Conservation (phyloP, 30 jellyfish, hydroid and myxozoan species). For the Hydractinia echinata region DNA sequence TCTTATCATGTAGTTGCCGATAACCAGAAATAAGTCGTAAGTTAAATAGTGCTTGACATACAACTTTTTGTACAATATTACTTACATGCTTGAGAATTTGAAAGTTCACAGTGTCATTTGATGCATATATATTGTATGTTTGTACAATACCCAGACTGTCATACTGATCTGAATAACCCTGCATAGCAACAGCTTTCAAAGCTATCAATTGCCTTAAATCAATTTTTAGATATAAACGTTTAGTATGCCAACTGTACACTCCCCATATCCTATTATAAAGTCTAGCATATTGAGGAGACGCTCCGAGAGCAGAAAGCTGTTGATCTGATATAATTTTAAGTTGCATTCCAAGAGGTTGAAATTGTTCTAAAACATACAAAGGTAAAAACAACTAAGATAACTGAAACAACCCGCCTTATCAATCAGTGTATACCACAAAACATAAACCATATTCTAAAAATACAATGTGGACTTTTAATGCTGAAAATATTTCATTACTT, state of each 20-base stretch:
- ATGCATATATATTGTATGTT: neutral
- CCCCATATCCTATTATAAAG: neutral
- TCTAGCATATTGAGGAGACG: neutral
- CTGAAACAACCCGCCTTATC: too few species aligned
- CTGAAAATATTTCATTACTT: too few species aligned
- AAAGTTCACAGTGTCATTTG: neutral
- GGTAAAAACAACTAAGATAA: too few species aligned
- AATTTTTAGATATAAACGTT: neutral
- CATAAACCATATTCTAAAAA: too few species aligned
- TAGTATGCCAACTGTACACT: neutral
- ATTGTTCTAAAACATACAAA: neutral
- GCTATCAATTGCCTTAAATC: neutral
- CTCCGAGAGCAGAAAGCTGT: neutral
- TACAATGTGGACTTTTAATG: too few species aligned
- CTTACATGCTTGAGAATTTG: neutral
- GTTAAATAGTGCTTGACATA: too few species aligned
- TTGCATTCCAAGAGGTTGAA: conserved; percentile 9
- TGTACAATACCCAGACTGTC: neutral
- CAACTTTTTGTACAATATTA: too few species aligned
- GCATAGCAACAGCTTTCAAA: neutral
- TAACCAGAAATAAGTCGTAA: too few species aligned
- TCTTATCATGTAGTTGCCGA: too few species aligned
- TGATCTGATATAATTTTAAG: neutral
- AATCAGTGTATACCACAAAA: too few species aligned
- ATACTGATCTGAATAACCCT: neutral